A percentile compares a stretch with the other conserved stretches of the same genome.
These are phyloP conservation scores for Tuberolachnus salignus DNA, from an alignment of 2,888 invertebrate species.

Conservation along the genomic window DNA sequence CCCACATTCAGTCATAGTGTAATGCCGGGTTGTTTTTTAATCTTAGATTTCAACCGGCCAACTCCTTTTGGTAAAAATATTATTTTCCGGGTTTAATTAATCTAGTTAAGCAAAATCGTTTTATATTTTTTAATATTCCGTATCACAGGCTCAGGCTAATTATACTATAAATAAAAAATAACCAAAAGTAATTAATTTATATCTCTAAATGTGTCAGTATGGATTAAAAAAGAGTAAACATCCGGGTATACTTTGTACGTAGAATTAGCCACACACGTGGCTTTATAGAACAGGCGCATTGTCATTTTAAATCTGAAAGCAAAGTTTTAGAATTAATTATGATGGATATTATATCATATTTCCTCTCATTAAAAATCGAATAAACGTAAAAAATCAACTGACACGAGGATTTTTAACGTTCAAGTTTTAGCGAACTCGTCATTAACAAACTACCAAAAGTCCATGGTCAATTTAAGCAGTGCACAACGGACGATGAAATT, in stretches of 20 bases:
- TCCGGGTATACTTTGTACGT: conserved; percentile 7
- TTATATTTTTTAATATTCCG: not conserved
- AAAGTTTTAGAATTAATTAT: not conserved
- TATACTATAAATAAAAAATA: conserved; percentile 2
- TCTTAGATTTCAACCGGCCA: no score
- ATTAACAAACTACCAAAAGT: no score
- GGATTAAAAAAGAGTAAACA: conserved; percentile 20
- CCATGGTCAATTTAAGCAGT: no score
- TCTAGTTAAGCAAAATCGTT: not conserved
- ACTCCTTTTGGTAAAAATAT: not conserved
- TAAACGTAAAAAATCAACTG: no score
- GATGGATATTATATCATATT: no score
- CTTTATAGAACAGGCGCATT: not conserved
- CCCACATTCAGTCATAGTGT: no score
- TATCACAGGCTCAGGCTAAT: no score
- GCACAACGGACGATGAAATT: no score
- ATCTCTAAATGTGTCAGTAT: not conserved
- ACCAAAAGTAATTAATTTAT: conserved; percentile 16
- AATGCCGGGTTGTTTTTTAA: no score
- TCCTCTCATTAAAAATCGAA: no score
- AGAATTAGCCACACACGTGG: conserved; percentile 6
- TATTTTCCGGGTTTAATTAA: not conserved
- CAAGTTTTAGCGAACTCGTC: no score
- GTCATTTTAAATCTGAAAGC: conserved; percentile 19
- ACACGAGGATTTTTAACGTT: no score